These are phyloP conservation scores for Hydropsyche betteni DNA, from an alignment of 2,888 invertebrate species.

Conservation along the genomic window DNA sequence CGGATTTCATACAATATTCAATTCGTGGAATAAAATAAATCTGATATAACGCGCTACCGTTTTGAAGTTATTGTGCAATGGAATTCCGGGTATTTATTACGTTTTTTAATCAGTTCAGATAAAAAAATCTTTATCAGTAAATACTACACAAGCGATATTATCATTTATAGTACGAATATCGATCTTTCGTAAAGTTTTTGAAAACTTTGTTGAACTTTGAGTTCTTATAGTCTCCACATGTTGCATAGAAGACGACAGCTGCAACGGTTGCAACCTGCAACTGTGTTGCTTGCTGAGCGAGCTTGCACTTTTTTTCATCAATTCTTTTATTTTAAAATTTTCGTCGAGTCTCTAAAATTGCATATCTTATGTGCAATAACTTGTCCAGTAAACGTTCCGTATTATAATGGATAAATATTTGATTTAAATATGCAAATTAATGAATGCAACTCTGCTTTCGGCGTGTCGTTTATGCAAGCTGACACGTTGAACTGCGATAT, in stretches of 20 bases:
- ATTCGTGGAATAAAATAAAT: no score
- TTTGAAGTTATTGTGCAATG: no score
- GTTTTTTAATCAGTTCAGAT: no score
- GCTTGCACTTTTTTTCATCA: constrained; percentile 39
- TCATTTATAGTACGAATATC: no score
- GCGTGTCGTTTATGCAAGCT: not conserved
- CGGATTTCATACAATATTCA: no score
- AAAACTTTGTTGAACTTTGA: not conserved
- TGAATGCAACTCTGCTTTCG: not conserved
- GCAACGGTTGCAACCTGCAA: constrained; percentile 43
- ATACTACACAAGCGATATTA: no score
- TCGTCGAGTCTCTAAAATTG: not conserved
- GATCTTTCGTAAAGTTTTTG: no score
- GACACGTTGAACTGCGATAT: no score
- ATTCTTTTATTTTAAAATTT: not conserved
- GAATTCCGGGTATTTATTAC: no score
- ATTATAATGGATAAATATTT: no score
- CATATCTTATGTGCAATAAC: not conserved
- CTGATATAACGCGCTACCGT: no score
- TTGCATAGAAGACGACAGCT: constrained; percentile 39
- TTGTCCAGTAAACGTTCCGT: not conserved
- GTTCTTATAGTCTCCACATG: constrained; percentile 39
- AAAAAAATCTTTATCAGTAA: no score
- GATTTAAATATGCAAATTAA: not conserved
- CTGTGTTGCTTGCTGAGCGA: constrained; percentile 11